Conservation (phyloP, 2,888 invertebrate genomes). For the Dryococelus australis region DNA sequence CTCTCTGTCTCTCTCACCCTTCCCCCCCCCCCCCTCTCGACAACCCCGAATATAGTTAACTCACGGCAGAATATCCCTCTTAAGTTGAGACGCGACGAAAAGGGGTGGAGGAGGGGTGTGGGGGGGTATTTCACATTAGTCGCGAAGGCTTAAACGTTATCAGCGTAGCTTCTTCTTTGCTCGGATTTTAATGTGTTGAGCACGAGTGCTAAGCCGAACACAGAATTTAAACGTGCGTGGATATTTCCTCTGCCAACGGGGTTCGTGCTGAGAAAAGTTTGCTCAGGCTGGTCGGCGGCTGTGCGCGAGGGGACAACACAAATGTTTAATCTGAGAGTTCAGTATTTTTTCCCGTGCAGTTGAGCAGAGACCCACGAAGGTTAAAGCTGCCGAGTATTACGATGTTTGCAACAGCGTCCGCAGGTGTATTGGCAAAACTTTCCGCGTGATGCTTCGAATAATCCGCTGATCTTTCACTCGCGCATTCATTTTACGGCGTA, state of each 20-base stretch:
- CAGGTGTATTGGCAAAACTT: too few species aligned
- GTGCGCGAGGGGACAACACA: too few species aligned
- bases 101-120: too few species aligned
- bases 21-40: not conserved
- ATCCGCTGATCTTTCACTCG: too few species aligned
- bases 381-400: too few species aligned
- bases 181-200: not conserved
- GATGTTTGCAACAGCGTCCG: too few species aligned
- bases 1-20: conserved; percentile 26
- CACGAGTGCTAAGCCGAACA: not conserved
- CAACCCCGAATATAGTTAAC: not conserved
- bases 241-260: not conserved
- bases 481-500: too few species aligned
- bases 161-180: conserved; percentile 4
- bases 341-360: too few species aligned
- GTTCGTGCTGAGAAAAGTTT: not conserved
- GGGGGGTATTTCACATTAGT: not conserved
- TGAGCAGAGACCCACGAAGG: too few species aligned
- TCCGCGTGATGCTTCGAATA: too few species aligned
- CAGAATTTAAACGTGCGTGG: not conserved
- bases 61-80: not conserved
- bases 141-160: not conserved
- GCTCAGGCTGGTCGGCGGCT: too few species aligned
- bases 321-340: too few species aligned
- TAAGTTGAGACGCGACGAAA: not conserved